These are phyloP conservation scores for Ophion slaviceki DNA, from an alignment of 2,888 invertebrate genomes.

Conservation along the genomic window DNA sequence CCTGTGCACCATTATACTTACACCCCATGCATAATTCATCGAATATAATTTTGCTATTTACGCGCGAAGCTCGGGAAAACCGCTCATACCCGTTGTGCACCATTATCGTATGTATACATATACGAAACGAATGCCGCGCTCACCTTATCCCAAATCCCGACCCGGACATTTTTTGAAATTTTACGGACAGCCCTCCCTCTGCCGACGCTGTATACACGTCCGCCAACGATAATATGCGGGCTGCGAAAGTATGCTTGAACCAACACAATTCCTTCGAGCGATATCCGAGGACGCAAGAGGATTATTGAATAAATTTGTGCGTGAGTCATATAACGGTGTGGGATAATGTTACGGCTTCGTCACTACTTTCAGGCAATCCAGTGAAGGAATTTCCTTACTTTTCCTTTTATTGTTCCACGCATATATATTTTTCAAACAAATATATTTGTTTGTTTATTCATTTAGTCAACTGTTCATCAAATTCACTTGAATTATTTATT, in stretches of 20 bases:
- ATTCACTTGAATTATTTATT: too few relatives aligned
- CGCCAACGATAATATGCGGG: background rate
- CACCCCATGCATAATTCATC: constrained; percentile 58
- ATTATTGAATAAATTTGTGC: background rate
- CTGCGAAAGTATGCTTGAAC: background rate
- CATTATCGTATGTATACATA: constrained; percentile 1
- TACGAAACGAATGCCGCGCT: constrained; percentile 38
- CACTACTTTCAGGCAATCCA: too few relatives aligned
- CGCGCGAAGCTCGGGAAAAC: constrained; percentile 43
- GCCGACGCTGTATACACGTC: background rate
- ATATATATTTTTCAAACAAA: too few relatives aligned
- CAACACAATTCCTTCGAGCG: background rate
- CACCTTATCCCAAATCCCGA: constrained; percentile 25
- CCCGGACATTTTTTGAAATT: background rate
- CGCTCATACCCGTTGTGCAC: constrained; percentile 11
- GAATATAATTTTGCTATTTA: constrained; percentile 62
- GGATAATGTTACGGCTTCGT: too few relatives aligned
- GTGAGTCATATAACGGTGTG: background rate
- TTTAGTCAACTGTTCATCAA: too few relatives aligned
- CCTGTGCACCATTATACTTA: constrained; percentile 40
- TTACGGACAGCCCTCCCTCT: background rate
- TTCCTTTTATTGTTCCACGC: too few relatives aligned
- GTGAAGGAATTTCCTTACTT: too few relatives aligned
- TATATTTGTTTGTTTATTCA: too few relatives aligned
- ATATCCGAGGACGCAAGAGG: background rate